Percentiles rank a stretch among this genome's conserved stretches.
These are phyloP conservation scores for Drosophila orosa DNA, from an alignment of 1,140 invertebrate genomes.

Conservation along the genomic window DNA sequence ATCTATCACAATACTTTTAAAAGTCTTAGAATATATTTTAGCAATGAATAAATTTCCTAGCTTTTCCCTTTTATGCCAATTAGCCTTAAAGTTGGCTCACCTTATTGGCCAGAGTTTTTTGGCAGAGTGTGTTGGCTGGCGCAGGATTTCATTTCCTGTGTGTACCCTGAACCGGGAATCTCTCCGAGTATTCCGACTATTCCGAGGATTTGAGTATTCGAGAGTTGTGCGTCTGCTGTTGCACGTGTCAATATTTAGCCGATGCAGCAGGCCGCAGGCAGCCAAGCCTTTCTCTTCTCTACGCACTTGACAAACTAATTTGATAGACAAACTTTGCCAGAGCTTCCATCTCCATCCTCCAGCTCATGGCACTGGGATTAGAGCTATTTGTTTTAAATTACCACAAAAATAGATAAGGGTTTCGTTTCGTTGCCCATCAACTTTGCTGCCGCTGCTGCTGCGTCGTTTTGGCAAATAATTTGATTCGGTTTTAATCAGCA, in stretches of 20 bases:
- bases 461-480: slow-evolving; percentile 75
- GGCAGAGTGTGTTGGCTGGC: slow-evolving; percentile 25
- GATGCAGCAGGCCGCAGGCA: slow-evolving; percentile 20
- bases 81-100: neutral
- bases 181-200: slow-evolving; percentile 27
- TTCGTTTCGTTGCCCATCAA: slow-evolving; percentile 24
- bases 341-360: slow-evolving; percentile 20
- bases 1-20: neutral
- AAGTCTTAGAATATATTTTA: neutral
- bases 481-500: slow-evolving; percentile 83
- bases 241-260: slow-evolving; percentile 48
- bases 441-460: slow-evolving; percentile 30
- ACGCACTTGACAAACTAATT: slow-evolving; percentile 81
- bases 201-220: slow-evolving; percentile 26
- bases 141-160: slow-evolving; percentile 73
- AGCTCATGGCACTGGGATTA: slow-evolving; percentile 46
- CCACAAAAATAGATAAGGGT: slow-evolving; percentile 80
- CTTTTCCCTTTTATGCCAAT: slow-evolving; percentile 4
- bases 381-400: slow-evolving; percentile 83
- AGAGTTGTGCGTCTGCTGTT: slow-evolving; percentile 31
- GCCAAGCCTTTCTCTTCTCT: slow-evolving; percentile 27
- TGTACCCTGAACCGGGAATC: slow-evolving; percentile 14
- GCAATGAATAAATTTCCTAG: neutral
- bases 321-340: slow-evolving; percentile 72
- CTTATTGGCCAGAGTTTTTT: neutral